Evolutionary conservation across 2,888 invertebrate genomes (phyloP).

Genomic region (Leuctra nigra): DNA sequence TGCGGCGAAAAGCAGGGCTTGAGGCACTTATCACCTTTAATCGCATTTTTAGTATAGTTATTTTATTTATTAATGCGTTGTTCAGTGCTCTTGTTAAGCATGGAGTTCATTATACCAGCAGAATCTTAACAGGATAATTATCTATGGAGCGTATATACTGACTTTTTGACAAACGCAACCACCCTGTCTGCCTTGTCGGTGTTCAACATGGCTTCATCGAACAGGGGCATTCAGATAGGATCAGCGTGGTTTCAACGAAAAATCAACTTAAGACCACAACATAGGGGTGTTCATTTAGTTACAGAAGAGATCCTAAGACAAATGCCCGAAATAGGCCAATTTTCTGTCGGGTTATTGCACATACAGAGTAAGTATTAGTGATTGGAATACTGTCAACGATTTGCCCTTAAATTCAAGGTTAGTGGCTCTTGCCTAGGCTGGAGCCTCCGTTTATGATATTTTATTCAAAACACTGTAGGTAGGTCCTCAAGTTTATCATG

Average conservation of each 20-base stretch:
- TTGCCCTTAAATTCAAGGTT: constrained; percentile 15
- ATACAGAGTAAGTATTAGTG: constrained; percentile 80
- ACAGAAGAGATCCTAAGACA: constrained; percentile 94
- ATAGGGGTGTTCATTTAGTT: constrained; percentile 93
- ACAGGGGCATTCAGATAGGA: constrained; percentile 86
- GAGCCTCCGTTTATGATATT: no score
- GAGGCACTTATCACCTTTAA: constrained; percentile 20
- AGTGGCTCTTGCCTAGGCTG: no score
- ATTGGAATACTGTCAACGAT: background rate
- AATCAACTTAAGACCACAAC: constrained; percentile 92
- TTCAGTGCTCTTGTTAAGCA: constrained; percentile 10
- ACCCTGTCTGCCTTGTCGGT: constrained; percentile 20
- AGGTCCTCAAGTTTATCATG: no score
- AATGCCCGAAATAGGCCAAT: constrained; percentile 89
- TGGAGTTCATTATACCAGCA: constrained; percentile 13
- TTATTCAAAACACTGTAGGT: no score
- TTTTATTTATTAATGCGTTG: constrained; percentile 20
- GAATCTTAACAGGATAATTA: constrained; percentile 17
- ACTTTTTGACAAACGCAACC: constrained; percentile 4
- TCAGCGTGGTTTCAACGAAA: constrained; percentile 98
- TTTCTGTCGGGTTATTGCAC: constrained; percentile 92
- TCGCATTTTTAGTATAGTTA: constrained; percentile 19
- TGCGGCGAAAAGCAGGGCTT: constrained; percentile 22
- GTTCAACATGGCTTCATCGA: constrained; percentile 74
- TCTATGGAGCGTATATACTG: constrained; percentile 21